Base-by-base conservation (phyloP, 2,888 invertebrate species). In the Dasysyrphus albostriatus region DNA sequence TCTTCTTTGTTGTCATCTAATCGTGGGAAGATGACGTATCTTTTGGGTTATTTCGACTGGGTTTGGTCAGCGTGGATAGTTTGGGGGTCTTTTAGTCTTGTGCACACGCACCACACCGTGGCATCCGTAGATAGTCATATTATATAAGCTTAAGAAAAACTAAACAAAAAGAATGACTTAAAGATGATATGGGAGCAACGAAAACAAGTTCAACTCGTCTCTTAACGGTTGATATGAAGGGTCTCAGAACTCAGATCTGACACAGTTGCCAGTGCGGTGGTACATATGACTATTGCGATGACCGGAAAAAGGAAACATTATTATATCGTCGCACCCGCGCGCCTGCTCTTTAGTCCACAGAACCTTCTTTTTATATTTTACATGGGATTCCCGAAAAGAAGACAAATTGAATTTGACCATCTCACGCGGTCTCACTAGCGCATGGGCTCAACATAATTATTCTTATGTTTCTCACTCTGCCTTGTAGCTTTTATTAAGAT, bases 271-370 rank as follows among this genome's bases (percentile, higher is more conserved):
- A n/a, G 32, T 44, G 42, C 69, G 54, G 73, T 63, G 82, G 70
- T 65, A 79, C 54, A 54, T 72, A 70, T 72, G 65, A 59, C 67
- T 74, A 47, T 70, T 14, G 4, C 59, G 70, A 70, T 72, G 75
- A 87, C 87, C 87, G 87, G 87, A 87, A 87, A 85, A 83, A 72
- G 87, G 87, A 87, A 87, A 79, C 61, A 78, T 87, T 87, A 87
- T 44, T 47, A 47, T 82, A 47, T 82, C 73, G 14, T 58, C 34
- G 24, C 69, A 37, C 56, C 49, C 54, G 44, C 42, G 16, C n/a
- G 54, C 12, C 29, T 37, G 37, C 32, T 54, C 24, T 12, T 32
- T 9, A 54, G 19, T n/a, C 14, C 10, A 44, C 37, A 9, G 16
- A 16, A 34, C 3, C 14, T 16, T 69, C 12, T 32, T 51, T 37